Percentiles rank a stretch among this genome's conserved stretches.
Evolutionary conservation across 2,797 vertebrate species (phyloP).

Genomic region (Sarcophilus harrisii): DNA sequence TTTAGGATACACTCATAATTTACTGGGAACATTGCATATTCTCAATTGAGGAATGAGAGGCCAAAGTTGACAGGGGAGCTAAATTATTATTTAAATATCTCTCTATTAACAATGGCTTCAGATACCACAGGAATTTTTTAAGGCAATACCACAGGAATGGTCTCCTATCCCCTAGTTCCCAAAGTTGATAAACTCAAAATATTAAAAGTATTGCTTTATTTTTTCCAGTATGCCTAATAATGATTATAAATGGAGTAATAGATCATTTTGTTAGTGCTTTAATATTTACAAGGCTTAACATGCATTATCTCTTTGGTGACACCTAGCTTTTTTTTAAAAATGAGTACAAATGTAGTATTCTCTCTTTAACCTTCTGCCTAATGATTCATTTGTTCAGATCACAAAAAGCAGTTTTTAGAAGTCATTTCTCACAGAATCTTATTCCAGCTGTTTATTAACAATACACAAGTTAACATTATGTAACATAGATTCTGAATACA

Average conservation of each 20-base stretch:
- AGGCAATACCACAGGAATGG: not conserved
- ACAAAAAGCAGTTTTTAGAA: conserved; percentile 31
- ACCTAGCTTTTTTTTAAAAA: conserved; percentile 2
- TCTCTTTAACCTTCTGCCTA: conserved; percentile 21
- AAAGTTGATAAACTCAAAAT: not conserved
- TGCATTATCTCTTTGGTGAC: not conserved
- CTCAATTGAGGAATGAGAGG: not conserved
- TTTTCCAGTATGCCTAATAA: not conserved
- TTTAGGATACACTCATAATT: not conserved
- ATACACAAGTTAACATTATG: not conserved
- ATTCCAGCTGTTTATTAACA: conserved; percentile 20
- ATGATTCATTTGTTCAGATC: conserved; percentile 10
- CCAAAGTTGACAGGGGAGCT: not conserved
- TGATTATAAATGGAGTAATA: not conserved
- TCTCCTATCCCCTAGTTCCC: not conserved
- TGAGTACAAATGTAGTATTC: not conserved
- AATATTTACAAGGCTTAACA: not conserved
- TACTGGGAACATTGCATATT: not conserved
- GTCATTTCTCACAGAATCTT: conserved; percentile 32
- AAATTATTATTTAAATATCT: not conserved
- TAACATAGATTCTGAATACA: conserved; percentile 41
- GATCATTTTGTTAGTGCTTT: not conserved
- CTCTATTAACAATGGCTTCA: not conserved
- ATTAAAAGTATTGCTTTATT: not conserved
- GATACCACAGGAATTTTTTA: not conserved